Base-by-base conservation (phyloP, 2,888 invertebrate genomes). In the Hypolimnas misippus region DNA sequence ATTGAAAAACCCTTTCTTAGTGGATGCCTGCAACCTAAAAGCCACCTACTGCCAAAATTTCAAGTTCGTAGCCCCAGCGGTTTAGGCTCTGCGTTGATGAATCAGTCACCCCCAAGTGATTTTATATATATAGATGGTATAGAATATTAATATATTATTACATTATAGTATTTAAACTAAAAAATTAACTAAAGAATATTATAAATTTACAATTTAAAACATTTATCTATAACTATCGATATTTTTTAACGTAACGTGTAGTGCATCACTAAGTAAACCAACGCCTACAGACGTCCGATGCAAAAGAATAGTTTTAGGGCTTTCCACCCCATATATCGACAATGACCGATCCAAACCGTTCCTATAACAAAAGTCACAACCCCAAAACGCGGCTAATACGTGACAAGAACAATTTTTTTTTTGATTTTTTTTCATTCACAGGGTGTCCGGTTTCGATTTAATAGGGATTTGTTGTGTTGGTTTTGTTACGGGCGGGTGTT, bases 371-470 rank as follows among this genome's bases (percentile, higher is more conserved):
- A 85, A 87, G 86, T 84, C 80, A 76, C 75, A 73, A 81, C 85
- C 83, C 86, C 75, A 77, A 83, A 84, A 78, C 74, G 74, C 72
- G 72, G 81, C 81, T 84, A 86, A 75, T 73, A 70, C 69, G 67
- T 63, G 65, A 72, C 67, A 57, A 57, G 67, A 55, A 62, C 64
- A 62, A 63, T 68, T 70, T 76, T 74, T 72, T 76, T 73, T 70
- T 68, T 10, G 12, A 66, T 65, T 70, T 74, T 75, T 81, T 78
- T 78, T 70, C 69, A 72, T 63, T 38, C 67, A 75, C 79, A 76
- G 78, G 81, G 87, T 78, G 78, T 87, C 78, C 74, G 79, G 87
- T 89, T 87, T 76, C 89, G 77, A 81, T 87, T 86, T 88, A 87
- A 89, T 86, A 77, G 81, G 83, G 75, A 76, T 75, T 78, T 75